Evolutionary conservation across 2,797 vertebrate genomes (phyloP).

Genomic region (Alauda arvensis): DNA sequence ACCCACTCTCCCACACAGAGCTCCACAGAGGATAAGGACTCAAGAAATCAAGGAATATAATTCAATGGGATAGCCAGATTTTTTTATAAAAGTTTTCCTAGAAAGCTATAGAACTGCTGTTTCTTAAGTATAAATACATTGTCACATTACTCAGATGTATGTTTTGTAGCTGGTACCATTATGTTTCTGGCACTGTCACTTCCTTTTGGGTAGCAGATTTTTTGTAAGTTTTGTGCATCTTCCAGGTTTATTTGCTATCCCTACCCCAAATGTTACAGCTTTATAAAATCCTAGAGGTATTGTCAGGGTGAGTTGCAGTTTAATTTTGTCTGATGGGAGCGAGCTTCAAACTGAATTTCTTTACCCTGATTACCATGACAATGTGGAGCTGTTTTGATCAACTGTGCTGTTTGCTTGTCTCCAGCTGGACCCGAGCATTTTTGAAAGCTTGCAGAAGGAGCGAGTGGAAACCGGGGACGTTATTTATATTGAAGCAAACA

Average conservation of each 20-base stretch:
- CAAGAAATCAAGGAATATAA: background rate
- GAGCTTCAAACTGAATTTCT: background rate
- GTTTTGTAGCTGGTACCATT: background rate
- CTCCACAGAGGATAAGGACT: background rate
- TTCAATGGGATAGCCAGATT: background rate
- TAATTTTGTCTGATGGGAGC: background rate
- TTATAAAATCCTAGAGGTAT: background rate
- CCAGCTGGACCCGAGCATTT: slow-evolving; percentile 97
- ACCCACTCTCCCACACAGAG: background rate
- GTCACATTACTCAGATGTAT: background rate
- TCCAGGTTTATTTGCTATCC: background rate
- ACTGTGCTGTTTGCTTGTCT: background rate
- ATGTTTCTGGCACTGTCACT: background rate
- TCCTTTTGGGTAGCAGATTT: background rate
- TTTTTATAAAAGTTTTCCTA: background rate
- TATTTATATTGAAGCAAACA: slow-evolving; percentile 99
- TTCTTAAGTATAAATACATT: background rate
- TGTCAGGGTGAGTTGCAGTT: background rate
- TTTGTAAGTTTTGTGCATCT: background rate
- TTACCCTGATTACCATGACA: background rate
- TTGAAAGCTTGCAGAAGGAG: slow-evolving; percentile 97
- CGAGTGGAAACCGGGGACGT: slow-evolving; percentile 95
- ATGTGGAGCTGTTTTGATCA: background rate
- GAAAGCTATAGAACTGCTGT: background rate
- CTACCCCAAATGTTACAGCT: background rate